Base-by-base conservation (phyloP, 2,797 vertebrate species). In the Zalophus californianus region DNA sequence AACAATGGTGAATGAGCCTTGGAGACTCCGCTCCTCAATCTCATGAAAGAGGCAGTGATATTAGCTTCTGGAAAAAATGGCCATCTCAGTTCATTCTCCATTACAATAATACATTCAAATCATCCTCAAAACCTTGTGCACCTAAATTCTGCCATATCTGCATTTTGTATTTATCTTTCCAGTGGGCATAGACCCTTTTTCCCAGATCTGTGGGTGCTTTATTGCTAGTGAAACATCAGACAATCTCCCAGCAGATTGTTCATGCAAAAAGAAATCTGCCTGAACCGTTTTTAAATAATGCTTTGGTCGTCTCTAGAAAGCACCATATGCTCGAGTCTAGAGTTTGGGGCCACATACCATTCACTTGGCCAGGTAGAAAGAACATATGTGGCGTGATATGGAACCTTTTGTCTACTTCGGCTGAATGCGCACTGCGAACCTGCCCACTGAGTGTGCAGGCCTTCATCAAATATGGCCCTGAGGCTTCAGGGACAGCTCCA, bases 331-430 rank as follows among this genome's bases (percentile, higher is more conserved):
- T 93, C 7, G 3, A 84, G 87, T 79, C 66, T 86, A 29, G 52
- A 58, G 52, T 86, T 75, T 90, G 10, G 78, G 92, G 70, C 78
- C 50, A 58, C 5, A 3, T 25, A 44, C 70, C 84, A 32, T 58
- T 84, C 14, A 88, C 84, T 48, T 93, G 52, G 64, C 89, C 94
- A 73, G 48, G 70, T 52, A 92, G 68, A 87, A 92, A 94, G 62
- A 94, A 73, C n/a, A 62, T 16, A 32, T 5, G 3, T 70, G 56
- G 68, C 38, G 5, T 89, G 73, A 41, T 77, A 29, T 44, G 52
- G 62, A n/a, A 35, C 78, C 52, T 87, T 88, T 73, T 89, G 50
- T 96, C n/a, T 96, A 27, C 38, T n/a, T 90, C 56, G 72, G 25
- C 56, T 50, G 54, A 68, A 44, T 2, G 20, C 2, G 1, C 16